Conservation (phyloP, 2,797 vertebrate genomes). For the Periophthalmus magnuspinnatus region DNA sequence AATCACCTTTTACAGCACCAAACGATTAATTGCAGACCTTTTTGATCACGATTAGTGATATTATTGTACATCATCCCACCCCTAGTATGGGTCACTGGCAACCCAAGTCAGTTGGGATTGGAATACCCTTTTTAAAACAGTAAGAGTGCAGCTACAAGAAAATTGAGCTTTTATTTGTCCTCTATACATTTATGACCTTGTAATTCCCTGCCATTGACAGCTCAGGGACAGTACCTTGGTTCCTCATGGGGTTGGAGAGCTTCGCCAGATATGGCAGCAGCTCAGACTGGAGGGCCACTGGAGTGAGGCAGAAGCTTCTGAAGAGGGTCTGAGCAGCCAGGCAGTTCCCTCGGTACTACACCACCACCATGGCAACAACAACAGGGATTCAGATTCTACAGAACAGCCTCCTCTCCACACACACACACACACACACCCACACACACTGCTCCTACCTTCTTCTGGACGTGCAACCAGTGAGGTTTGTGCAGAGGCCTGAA, state of each 20-base stretch:
- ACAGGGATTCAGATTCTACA: background rate
- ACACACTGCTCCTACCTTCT: slow-evolving; percentile 84
- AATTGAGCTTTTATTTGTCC: too few relatives aligned
- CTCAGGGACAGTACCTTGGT: slow-evolving; percentile 79
- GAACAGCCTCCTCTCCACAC: background rate
- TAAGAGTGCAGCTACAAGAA: too few relatives aligned
- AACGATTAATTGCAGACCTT: too few relatives aligned
- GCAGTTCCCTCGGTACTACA: slow-evolving; percentile 88
- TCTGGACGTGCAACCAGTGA: slow-evolving; percentile 88
- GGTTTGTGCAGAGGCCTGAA: slow-evolving; percentile 96
- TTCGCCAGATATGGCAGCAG: slow-evolving; percentile 89
- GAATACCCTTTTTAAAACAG: too few relatives aligned
- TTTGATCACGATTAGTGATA: too few relatives aligned
- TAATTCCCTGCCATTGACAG: background rate
- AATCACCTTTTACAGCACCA: too few relatives aligned
- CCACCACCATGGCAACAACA: slow-evolving; percentile 17
- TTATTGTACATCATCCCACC: too few relatives aligned
- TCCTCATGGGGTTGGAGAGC: slow-evolving; percentile 89
- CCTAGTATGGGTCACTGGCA: too few relatives aligned
- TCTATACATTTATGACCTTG: background rate
- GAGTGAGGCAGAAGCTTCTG: slow-evolving; percentile 86
- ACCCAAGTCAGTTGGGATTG: too few relatives aligned
- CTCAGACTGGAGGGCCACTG: slow-evolving; percentile 86
- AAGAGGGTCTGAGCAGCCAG: slow-evolving; percentile 87
- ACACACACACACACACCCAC: too few relatives aligned